phyloP scores from a whole-genome alignment of 2,888 invertebrate species.

The Eupeodes luniger region DNA sequence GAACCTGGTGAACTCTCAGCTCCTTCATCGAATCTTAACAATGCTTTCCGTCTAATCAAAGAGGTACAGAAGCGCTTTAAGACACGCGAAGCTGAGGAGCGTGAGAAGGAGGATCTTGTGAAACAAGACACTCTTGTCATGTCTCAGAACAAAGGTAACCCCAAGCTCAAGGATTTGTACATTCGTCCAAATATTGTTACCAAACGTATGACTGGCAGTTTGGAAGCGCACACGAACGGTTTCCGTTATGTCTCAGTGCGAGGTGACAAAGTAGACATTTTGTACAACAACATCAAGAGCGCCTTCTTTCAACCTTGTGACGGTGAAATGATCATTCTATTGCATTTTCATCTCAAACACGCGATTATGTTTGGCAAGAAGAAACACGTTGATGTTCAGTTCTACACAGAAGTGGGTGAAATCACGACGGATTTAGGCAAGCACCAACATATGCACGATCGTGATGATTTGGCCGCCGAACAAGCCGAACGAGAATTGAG shows the following conservation, averaged over 20 bases:
- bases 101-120: slow-evolving; percentile 99
- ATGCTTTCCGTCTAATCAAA: slow-evolving; percentile 98
- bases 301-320: slow-evolving; percentile 99
- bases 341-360: slow-evolving; percentile 99
- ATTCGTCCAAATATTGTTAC: slow-evolving; percentile 99
- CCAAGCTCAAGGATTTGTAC: slow-evolving; percentile 98
- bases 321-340: slow-evolving; percentile 99
- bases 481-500: slow-evolving; percentile 98
- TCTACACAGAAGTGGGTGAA: slow-evolving; percentile 99
- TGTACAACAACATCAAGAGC: slow-evolving; percentile 99
- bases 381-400: slow-evolving; percentile 99
- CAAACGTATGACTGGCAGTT: slow-evolving; percentile 95
- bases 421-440: slow-evolving; percentile 99
- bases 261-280: slow-evolving; percentile 99
- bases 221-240: slow-evolving; percentile 98
- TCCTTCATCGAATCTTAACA: slow-evolving; percentile 97
- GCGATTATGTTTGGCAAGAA: slow-evolving; percentile 99
- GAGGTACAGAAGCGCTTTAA: slow-evolving; percentile 99
- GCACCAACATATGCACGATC: slow-evolving; percentile 99
- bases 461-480: slow-evolving; percentile 99
- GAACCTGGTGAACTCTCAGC: slow-evolving; percentile 97
- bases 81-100: slow-evolving; percentile 98
- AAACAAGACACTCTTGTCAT: slow-evolving; percentile 98
- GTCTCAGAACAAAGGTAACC: slow-evolving; percentile 98
- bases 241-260: slow-evolving; percentile 99